A percentile compares a stretch with the other conserved stretches of the same genome.
These are phyloP conservation scores for Thymallus thymallus DNA, from an alignment of 2,113 vertebrate genomes.

Conservation along the genomic window DNA sequence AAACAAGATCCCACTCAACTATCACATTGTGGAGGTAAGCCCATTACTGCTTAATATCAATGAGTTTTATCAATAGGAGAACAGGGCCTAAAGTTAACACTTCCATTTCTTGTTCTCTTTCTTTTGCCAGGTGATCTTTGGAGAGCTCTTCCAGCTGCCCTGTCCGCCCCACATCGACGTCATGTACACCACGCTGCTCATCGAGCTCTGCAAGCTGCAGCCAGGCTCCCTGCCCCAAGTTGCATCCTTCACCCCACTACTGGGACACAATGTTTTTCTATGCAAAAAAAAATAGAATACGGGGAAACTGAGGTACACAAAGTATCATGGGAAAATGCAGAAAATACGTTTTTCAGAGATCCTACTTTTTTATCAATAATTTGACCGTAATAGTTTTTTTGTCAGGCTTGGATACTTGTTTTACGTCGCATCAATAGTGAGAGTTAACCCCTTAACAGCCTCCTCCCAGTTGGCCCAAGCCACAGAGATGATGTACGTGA, in stretches of 20 bases:
- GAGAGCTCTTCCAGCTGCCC: conserved; percentile 91
- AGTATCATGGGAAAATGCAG: too few species aligned
- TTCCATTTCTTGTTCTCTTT: not conserved
- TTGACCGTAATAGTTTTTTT: too few species aligned
- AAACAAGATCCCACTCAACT: conserved; percentile 97
- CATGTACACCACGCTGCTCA: conserved; percentile 95
- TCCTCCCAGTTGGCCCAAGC: conserved; percentile 88
- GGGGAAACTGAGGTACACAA: too few species aligned
- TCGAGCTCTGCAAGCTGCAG: conserved; percentile 96
- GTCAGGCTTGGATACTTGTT: not conserved
- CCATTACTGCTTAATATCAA: not conserved
- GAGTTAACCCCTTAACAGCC: conserved; percentile 68
- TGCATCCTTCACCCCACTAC: conserved; percentile 82
- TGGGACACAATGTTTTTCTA: too few species aligned
- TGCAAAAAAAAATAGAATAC: too few species aligned
- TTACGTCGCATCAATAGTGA: not conserved
- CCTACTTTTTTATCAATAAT: too few species aligned
- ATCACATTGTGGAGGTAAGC: conserved; percentile 95
- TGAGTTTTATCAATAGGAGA: too few species aligned
- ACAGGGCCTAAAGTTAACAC: too few species aligned
- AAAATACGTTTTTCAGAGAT: too few species aligned
- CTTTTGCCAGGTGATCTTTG: conserved; percentile 87
- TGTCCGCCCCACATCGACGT: conserved; percentile 89
- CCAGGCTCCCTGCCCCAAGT: conserved; percentile 97
- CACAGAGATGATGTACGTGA: conserved; percentile 97